Evolutionary conservation across 2,113 vertebrate species (phyloP), one percentile per base, ranked within the genome.

Genomic region (Phyllostomus discolor): DNA sequence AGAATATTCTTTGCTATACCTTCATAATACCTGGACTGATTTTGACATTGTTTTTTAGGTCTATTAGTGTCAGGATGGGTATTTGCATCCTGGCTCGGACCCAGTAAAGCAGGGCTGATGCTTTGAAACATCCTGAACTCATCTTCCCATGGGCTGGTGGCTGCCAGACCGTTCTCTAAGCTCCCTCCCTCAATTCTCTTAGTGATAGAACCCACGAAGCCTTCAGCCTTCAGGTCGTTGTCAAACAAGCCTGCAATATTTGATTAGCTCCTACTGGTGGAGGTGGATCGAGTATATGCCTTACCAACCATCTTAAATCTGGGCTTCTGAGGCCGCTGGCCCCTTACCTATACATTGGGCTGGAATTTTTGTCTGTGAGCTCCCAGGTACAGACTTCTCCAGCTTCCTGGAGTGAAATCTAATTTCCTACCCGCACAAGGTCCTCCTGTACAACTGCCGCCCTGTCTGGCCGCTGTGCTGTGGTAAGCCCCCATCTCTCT

Each of bases 151-250:
- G 14, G 2, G 2, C 46, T 26, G 10, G 16, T 28, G 72, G 52
- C 46, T 38, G 9, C 43, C 2, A 4, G 16, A 26, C 8, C 59
- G 1, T 50, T 66, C 62, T 81, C 26, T 31, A 15, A 12, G 75
- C 5, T 10, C 1, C 15, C 0, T 6, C 5, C 5, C 33, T 48
- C 16, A 20, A 0, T 70, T 66, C 52, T 78, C 2, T 0, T 8
- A n/a, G 24, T 26, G 5, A 52, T 19, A 33, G 76, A 31, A 8
- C 19, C 84, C 35, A 2, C 4, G 11, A 41, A 67, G 54, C 12
- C 46, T 43, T 72, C 9, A 22, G 83, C 31, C 19, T 83, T 33
- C 4, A n/a, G 28, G 28, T 28, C 28, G 31, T 83, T 83, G 28
- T 62, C 48, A 26, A 41, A 75, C 11, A 54, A 59, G 33, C 17